phyloP scores from a whole-genome alignment of 35 echinoderm and acorn worm species.

The Holothuria glaberrima region DNA sequence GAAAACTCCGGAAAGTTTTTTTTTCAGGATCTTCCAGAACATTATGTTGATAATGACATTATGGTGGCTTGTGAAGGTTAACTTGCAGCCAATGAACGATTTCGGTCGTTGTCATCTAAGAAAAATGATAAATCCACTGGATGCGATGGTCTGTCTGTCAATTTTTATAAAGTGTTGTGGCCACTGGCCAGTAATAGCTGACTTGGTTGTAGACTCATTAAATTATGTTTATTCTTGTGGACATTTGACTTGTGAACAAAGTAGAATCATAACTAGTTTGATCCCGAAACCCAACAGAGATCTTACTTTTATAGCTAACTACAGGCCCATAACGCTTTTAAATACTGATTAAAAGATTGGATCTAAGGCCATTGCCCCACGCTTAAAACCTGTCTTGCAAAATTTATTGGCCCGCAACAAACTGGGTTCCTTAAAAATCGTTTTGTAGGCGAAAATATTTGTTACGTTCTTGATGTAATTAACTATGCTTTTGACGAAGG shows the following conservation, averaged over 20 bases:
- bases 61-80: not conserved
- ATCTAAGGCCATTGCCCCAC: not conserved
- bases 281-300: not conserved
- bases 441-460: no score
- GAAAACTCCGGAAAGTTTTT: not conserved
- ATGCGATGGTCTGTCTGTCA: not conserved
- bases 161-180: conserved; percentile 6
- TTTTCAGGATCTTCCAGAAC: not conserved
- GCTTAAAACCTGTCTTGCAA: not conserved
- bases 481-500: not conserved
- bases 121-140: not conserved
- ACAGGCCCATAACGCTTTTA: not conserved
- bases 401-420: not conserved
- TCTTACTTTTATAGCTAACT: not conserved
- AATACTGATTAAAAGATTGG: no score
- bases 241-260: conserved; percentile 6
- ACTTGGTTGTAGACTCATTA: not conserved
- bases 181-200: not conserved
- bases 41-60: not conserved
- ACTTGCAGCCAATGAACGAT: not conserved
- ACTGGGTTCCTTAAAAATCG: no score
- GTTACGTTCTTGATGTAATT: no score
- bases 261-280: not conserved
- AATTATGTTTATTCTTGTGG: not conserved
- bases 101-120: not conserved